Evolutionary conservation across 2,797 vertebrate species (phyloP).

Genomic region (Periophthalmus magnuspinnatus): DNA sequence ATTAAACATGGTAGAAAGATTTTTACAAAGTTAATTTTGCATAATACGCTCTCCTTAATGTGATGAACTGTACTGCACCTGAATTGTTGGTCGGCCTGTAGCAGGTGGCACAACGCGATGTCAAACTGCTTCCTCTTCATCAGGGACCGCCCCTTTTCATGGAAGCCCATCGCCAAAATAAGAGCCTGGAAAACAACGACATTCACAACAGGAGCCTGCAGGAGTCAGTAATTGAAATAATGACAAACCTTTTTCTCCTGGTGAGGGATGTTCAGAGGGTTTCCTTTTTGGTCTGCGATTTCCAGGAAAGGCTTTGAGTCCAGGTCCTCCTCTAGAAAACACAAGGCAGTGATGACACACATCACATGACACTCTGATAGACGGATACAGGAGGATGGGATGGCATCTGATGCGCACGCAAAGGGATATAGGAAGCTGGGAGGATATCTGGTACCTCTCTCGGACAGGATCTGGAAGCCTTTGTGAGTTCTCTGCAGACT

Average conservation of each 20-base stretch:
- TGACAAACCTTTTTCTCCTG: conserved; percentile 81
- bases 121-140: conserved; percentile 92
- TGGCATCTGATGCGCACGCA: background rate
- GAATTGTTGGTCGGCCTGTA: conserved; percentile 92
- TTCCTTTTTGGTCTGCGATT: conserved; percentile 94
- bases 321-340: conserved; percentile 79
- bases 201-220: background rate
- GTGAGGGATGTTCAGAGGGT: conserved; percentile 85
- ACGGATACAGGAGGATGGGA: no score
- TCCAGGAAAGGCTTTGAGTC: conserved; percentile 88
- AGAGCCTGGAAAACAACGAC: conserved; percentile 78
- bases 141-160: conserved; percentile 93
- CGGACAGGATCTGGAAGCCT: conserved; percentile 90
- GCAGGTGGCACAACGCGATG: conserved; percentile 84
- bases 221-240: no score
- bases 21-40: no score
- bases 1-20: no score
- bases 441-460: conserved; percentile 78
- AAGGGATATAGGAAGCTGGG: background rate
- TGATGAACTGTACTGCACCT: conserved; percentile 32
- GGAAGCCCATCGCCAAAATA: conserved; percentile 93
- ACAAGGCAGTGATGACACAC: background rate
- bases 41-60: no score
- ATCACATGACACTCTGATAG: no score
- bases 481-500: conserved; percentile 86